Evolutionary conservation across 2,113 vertebrate species (phyloP).

Genomic region (Platysternon megacephalum): DNA sequence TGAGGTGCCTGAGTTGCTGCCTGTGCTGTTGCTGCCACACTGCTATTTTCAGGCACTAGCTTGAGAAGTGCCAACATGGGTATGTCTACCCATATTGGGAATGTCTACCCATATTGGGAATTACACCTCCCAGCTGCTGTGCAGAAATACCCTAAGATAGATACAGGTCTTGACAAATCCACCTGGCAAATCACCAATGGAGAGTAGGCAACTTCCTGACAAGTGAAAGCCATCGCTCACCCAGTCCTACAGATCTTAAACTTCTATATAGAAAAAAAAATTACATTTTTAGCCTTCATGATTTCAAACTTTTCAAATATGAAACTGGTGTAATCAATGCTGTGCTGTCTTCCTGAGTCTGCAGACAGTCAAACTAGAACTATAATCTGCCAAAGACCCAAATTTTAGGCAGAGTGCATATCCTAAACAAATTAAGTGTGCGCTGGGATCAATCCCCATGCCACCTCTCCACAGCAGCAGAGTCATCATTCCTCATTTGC

Average conservation of each 20-base stretch:
- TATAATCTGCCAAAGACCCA: not conserved
- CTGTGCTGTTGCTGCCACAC: not conserved
- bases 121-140: no score
- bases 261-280: not conserved
- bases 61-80: not conserved
- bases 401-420: not conserved
- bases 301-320: not conserved
- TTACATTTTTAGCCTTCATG: fast-evolving
- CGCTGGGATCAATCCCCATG: not conserved
- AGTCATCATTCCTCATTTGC: not conserved
- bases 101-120: not conserved
- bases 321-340: not conserved
- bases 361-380: not conserved
- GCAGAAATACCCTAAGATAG: not conserved
- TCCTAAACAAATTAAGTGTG: not conserved
- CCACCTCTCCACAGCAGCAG: fast-evolving
- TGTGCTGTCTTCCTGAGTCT: not conserved
- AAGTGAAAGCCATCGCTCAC: not conserved
- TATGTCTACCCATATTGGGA: not conserved
- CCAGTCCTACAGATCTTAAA: not conserved
- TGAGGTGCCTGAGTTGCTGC: not conserved
- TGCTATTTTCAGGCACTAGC: not conserved
- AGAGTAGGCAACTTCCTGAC: not conserved
- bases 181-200: not conserved
- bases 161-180: not conserved